Percentiles rank a stretch among this genome's conserved stretches.
phyloP scores from a whole-genome alignment of 2,113 vertebrate species.

The Myocastor coypus region DNA sequence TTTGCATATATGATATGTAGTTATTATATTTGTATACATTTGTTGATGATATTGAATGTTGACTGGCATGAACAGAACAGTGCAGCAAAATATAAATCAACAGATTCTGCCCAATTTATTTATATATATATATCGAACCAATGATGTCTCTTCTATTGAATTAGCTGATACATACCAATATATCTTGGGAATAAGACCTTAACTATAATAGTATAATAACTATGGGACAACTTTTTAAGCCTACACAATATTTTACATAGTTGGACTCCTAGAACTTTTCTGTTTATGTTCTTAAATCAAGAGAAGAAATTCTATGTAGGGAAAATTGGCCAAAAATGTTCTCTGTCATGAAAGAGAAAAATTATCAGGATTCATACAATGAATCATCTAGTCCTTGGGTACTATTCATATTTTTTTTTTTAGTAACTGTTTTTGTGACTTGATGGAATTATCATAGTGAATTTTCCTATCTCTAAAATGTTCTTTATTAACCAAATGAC shows the following conservation, averaged over 20 bases:
- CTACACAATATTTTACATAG: not conserved
- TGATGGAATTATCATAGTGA: not conserved
- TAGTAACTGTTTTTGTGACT: not conserved
- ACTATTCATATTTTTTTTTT: not conserved
- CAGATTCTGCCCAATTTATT: conserved; percentile 50
- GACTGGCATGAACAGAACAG: conserved; percentile 38
- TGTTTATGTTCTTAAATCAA: not conserved
- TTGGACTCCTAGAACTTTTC: not conserved
- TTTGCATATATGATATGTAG: not conserved
- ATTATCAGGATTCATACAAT: not conserved
- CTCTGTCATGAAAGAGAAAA: not conserved
- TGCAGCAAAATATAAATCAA: conserved; percentile 68
- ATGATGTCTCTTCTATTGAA: conserved; percentile 11
- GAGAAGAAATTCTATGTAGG: not conserved
- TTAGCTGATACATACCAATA: not conserved
- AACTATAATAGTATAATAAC: not conserved
- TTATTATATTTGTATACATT: conserved; percentile 52
- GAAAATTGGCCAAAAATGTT: not conserved
- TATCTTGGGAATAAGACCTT: conserved; percentile 12
- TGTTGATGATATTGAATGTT: conserved; percentile 50
- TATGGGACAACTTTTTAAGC: not conserved
- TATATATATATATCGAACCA: not conserved
- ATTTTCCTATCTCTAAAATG: not conserved
- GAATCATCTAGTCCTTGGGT: not conserved
- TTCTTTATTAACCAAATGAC: not conserved